Percentiles rank a stretch among this genome's conserved stretches.
Evolutionary conservation across 2,113 vertebrate genomes (phyloP).

Genomic region (Panthera leo): DNA sequence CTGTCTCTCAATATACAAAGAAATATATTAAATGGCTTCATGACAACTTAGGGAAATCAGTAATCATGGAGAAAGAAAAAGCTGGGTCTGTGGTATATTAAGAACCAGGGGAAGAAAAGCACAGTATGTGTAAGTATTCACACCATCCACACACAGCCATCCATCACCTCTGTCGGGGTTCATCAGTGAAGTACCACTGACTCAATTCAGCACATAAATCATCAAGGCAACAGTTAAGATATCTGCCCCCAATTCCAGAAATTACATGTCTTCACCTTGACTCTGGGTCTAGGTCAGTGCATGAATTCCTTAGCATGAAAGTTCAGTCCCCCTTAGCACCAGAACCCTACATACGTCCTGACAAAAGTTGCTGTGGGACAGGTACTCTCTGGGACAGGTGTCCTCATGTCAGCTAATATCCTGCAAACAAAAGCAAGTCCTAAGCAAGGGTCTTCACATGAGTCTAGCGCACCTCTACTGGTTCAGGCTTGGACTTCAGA

Average conservation of each 20-base stretch:
- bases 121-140: neutral
- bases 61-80: neutral
- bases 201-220: neutral
- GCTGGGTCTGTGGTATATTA: neutral
- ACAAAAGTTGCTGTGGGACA: neutral
- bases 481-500: neutral
- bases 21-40: neutral
- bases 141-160: too few species aligned
- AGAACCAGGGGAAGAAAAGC: neutral
- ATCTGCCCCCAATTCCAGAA: neutral
- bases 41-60: neutral
- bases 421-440: neutral
- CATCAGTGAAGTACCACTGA: neutral
- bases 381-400: neutral
- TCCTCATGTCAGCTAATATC: neutral
- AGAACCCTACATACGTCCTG: neutral
- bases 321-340: neutral
- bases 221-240: neutral
- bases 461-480: too few species aligned
- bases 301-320: neutral
- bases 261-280: neutral
- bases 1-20: too few species aligned
- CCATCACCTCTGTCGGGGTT: neutral
- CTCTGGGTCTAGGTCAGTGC: neutral
- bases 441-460: neutral